phyloP scores from a whole-genome alignment of 2,888 invertebrate species.

The Dichetophora obliterata region DNA sequence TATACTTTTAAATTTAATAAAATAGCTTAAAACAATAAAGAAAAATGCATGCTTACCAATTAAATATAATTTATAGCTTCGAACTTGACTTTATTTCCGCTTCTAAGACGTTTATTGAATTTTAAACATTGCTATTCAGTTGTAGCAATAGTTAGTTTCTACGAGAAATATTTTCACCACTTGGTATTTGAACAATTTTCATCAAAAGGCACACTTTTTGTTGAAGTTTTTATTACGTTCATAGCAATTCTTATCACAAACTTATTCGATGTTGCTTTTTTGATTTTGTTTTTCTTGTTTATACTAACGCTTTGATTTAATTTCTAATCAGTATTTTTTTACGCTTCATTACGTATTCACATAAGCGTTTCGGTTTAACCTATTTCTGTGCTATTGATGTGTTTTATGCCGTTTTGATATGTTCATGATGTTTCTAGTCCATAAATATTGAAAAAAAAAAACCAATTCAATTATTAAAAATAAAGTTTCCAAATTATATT shows the following conservation, averaged over 20 bases:
- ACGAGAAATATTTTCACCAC: neutral
- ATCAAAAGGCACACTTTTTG: neutral
- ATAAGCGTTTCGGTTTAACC: conserved; percentile 42
- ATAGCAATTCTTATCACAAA: conserved; percentile 13
- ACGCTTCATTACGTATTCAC: conserved; percentile 43
- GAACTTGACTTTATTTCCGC: conserved; percentile 56
- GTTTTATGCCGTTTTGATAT: neutral
- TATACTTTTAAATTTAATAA: neutral
- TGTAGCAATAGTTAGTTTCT: neutral
- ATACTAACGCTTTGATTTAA: neutral
- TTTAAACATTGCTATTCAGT: conserved; percentile 20
- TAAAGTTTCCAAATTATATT: no score
- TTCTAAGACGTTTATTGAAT: conserved; percentile 40
- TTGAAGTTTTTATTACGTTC: conserved; percentile 6
- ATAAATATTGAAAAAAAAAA: neutral
- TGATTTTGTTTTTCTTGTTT: neutral
- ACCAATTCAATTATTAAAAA: no score
- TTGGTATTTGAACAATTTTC: neutral
- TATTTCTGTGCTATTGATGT: conserved; percentile 17
- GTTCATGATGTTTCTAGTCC: neutral
- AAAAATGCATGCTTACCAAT: conserved; percentile 10
- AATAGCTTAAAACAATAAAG: neutral
- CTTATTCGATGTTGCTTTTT: neutral
- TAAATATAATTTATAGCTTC: conserved; percentile 60
- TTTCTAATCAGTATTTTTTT: conserved; percentile 32